phyloP scores from a whole-genome alignment of 2,888 invertebrate genomes.

The Hecatera dysodea region DNA sequence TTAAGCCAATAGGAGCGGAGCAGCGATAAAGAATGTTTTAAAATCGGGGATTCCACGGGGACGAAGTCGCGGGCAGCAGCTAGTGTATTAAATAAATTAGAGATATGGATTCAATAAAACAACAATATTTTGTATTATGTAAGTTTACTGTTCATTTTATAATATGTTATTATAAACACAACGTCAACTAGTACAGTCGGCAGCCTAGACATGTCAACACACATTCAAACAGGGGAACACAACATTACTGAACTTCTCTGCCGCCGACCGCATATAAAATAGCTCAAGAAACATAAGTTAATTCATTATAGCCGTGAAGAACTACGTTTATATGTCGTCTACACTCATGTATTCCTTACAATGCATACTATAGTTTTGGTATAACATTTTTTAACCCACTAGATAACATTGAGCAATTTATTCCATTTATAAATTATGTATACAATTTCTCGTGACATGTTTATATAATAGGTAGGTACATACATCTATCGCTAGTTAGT shows the following conservation, averaged over 20 bases:
- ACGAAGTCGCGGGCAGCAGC: no score
- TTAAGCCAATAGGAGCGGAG: no score
- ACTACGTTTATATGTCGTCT: conserved; percentile 56
- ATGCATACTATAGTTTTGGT: conserved; percentile 79
- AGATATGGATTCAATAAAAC: conserved; percentile 74
- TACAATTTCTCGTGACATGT: conserved; percentile 68
- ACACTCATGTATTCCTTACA: conserved; percentile 69
- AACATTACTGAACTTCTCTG: conserved; percentile 45
- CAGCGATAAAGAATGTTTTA: no score
- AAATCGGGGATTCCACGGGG: no score
- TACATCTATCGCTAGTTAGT: conserved; percentile 67
- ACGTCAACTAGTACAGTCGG: conserved; percentile 83
- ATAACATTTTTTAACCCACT: conserved; percentile 81
- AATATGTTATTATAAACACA: conserved; percentile 91
- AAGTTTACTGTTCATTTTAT: conserved; percentile 88
- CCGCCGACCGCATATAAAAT: conserved; percentile 60
- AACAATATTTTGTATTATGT: conserved; percentile 83
- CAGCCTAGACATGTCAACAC: conserved; percentile 72
- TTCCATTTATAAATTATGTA: conserved; percentile 68
- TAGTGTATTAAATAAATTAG: no score
- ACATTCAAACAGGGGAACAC: conserved; percentile 64
- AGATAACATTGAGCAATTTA: conserved; percentile 87
- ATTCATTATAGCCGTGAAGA: conserved; percentile 67
- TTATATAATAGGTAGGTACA: conserved; percentile 65
- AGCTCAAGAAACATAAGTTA: conserved; percentile 71